Percentiles rank a stretch among this genome's conserved stretches.
phyloP scores from a whole-genome alignment of 2,888 invertebrate genomes.

The Holacanthella duospinosa region DNA sequence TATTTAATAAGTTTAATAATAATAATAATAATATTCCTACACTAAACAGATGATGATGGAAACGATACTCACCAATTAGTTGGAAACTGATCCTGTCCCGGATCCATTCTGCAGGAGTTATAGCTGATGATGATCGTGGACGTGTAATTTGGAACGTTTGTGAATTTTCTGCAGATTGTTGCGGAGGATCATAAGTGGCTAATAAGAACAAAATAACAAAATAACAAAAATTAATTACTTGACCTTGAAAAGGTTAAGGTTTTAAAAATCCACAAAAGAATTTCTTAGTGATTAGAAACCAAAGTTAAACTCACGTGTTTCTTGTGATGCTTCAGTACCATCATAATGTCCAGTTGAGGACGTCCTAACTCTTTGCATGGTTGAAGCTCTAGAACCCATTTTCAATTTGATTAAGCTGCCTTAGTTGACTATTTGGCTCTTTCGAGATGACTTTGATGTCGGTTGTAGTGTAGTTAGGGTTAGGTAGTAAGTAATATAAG shows the following conservation, averaged over 20 bases:
- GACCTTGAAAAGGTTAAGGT: background rate
- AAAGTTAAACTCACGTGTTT: background rate
- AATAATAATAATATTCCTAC: too few species aligned
- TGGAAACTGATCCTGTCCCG: background rate
- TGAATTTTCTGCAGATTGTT: background rate
- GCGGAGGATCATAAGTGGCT: slow-evolving; percentile 1
- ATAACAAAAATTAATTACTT: background rate
- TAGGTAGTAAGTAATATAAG: too few species aligned
- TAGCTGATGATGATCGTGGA: background rate
- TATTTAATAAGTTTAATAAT: background rate
- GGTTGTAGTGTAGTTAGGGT: too few species aligned
- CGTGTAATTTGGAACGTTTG: slow-evolving; percentile 1
- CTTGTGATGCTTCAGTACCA: background rate
- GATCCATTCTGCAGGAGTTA: slow-evolving; percentile 3
- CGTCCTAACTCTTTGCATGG: background rate
- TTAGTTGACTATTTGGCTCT: too few species aligned
- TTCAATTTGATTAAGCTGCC: background rate
- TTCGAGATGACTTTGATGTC: too few species aligned
- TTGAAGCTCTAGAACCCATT: background rate
- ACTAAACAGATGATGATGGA: too few species aligned
- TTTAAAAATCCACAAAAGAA: too few species aligned
- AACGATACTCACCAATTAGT: background rate
- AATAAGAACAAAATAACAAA: background rate
- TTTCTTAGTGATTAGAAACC: too few species aligned
- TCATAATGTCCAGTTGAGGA: background rate